Percentiles rank a stretch among this genome's conserved stretches.
These are phyloP conservation scores for Macropus fuliginosus DNA, from an alignment of 2,797 vertebrate species.

Conservation along the genomic window DNA sequence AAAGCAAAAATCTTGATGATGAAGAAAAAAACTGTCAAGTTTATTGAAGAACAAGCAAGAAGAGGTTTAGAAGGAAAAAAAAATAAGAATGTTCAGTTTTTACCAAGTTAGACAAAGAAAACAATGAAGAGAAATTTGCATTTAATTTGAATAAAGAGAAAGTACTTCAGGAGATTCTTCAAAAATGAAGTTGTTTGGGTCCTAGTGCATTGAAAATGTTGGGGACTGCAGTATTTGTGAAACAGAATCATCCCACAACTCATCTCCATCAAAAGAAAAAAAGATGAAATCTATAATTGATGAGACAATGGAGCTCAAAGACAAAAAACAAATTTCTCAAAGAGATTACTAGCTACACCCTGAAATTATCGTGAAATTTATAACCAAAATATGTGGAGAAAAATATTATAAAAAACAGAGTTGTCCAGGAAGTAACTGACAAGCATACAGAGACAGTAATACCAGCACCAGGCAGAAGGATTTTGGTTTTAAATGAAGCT, in stretches of 20 bases:
- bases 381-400: conserved; percentile 93
- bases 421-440: conserved; percentile 93
- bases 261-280: conserved; percentile 88
- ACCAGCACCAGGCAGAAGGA: conserved; percentile 94
- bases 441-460: conserved; percentile 97
- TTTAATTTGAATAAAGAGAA: conserved; percentile 89
- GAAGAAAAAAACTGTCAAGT: conserved; percentile 89
- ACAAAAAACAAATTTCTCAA: conserved; percentile 84
- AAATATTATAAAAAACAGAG: conserved; percentile 94
- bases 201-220: conserved; percentile 85
- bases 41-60: conserved; percentile 94
- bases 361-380: conserved; percentile 92
- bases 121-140: conserved; percentile 92
- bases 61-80: conserved; percentile 86
- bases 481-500: conserved; percentile 93
- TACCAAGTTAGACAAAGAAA: conserved; percentile 92
- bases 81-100: conserved; percentile 90
- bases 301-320: conserved; percentile 96
- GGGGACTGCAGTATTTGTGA: conserved; percentile 81
- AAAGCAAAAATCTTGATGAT: conserved; percentile 93
- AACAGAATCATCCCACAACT: conserved; percentile 86
- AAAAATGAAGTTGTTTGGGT: conserved; percentile 87
- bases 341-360: conserved; percentile 92
- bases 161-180: conserved; percentile 85
- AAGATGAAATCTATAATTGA: conserved; percentile 94